Conservation (phyloP, 2,888 invertebrate species). For the Fragum fragum region DNA sequence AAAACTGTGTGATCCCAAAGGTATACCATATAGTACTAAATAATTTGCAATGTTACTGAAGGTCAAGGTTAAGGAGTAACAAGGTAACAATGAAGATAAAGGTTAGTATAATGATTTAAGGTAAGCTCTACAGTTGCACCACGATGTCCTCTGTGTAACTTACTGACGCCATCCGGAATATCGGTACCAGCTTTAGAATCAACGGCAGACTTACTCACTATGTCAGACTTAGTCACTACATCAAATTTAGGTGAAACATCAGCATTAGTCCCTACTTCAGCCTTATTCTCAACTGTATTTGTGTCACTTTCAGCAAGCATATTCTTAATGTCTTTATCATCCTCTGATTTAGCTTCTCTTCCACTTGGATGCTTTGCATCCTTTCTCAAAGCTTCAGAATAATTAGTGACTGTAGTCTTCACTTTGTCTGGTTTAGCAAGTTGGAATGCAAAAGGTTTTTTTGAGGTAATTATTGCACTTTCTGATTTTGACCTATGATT, state of each 20-base stretch:
- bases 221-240: background rate
- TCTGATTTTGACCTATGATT: constrained; percentile 35
- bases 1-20: too few species aligned
- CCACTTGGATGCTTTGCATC: constrained; percentile 63
- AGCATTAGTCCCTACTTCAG: background rate
- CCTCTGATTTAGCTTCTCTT: constrained; percentile 46
- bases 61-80: background rate
- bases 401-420: constrained; percentile 36
- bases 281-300: too few species aligned
- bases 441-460: constrained; percentile 26
- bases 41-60: background rate
- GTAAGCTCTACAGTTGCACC: constrained; percentile 22
- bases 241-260: background rate
- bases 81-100: background rate
- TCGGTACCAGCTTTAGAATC: background rate
- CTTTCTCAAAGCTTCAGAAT: constrained; percentile 50
- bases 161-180: constrained; percentile 16
- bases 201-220: background rate
- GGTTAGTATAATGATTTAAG: constrained; percentile 13
- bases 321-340: constrained; percentile 45
- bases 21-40: too few species aligned
- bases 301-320: background rate
- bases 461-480: constrained; percentile 52
- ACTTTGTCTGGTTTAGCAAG: constrained; percentile 42
- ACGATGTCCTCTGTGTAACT: constrained; percentile 7